Conservation (phyloP, 2,888 invertebrate genomes). For the Andrena dorsata region DNA sequence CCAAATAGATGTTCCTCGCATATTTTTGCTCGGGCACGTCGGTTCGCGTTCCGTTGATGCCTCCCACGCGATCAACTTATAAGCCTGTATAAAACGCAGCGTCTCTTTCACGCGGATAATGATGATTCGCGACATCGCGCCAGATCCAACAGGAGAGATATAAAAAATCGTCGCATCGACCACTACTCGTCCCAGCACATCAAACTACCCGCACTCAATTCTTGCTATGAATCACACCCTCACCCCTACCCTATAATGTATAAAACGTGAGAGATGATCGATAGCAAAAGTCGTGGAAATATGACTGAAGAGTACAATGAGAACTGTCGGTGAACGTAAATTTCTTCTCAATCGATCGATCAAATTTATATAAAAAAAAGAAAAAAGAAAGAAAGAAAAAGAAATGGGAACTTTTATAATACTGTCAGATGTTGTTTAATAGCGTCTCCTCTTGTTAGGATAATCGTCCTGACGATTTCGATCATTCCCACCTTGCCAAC, state of each 20-base stretch:
- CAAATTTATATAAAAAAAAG: not conserved
- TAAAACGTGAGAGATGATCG: constrained; percentile 45
- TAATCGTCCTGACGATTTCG: constrained; percentile 89
- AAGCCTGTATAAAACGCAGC: constrained; percentile 48
- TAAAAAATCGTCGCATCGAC: constrained; percentile 31
- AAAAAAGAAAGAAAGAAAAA: not conserved
- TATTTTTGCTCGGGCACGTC: not conserved
- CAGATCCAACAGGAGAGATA: constrained; percentile 47
- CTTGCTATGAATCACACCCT: not conserved
- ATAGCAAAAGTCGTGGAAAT: constrained; percentile 51
- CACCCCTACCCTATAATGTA: constrained; percentile 15
- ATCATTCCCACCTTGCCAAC: constrained; percentile 84
- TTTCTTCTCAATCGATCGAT: constrained; percentile 20
- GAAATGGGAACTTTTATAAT: constrained; percentile 29
- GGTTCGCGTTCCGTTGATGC: constrained; percentile 15
- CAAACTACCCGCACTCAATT: not conserved
- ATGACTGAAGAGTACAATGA: constrained; percentile 52
- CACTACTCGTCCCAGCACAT: not conserved
- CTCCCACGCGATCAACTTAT: constrained; percentile 22
- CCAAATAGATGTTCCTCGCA: not conserved
- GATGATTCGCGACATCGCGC: constrained; percentile 28
- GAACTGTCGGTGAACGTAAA: constrained; percentile 33
- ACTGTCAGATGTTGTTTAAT: constrained; percentile 81
- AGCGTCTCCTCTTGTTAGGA: constrained; percentile 89
- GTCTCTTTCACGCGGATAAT: constrained; percentile 18